Percentiles rank a stretch among this genome's conserved stretches.
These are phyloP conservation scores for Drosophila biarmipes DNA, from an alignment of 1,140 invertebrate species.

Conservation along the genomic window DNA sequence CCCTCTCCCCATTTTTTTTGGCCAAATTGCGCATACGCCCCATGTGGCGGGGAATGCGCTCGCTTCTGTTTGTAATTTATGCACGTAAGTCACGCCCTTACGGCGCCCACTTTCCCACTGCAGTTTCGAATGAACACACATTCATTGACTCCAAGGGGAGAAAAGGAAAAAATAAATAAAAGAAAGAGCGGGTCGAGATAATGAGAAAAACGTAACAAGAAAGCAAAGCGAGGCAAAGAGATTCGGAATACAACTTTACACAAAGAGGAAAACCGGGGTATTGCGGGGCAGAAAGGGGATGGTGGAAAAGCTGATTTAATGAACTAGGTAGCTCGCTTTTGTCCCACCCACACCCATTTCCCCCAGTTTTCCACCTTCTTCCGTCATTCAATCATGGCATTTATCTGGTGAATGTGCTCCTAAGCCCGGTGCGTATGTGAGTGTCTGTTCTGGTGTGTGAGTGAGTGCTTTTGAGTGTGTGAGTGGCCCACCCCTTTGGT, in stretches of 20 bases:
- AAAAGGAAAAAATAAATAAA: background rate
- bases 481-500: conserved; percentile 25
- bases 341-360: too few relatives aligned
- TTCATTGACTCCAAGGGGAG: conserved; percentile 32
- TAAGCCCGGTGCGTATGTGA: conserved; percentile 18
- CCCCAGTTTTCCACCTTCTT: background rate
- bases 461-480: background rate
- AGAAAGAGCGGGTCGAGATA: conserved; percentile 41
- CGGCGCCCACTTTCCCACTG: conserved; percentile 3
- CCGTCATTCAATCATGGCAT: conserved; percentile 66
- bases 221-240: conserved; percentile 32
- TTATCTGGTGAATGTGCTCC: conserved; percentile 51
- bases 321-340: conserved; percentile 48
- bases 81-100: conserved; percentile 53
- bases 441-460: conserved; percentile 1
- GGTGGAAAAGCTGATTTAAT: conserved; percentile 58
- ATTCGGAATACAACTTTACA: conserved; percentile 31
- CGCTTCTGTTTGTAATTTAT: conserved; percentile 70
- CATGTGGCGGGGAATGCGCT: conserved; percentile 32
- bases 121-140: conserved; percentile 51
- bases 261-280: background rate
- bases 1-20: background rate
- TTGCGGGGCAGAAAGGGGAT: background rate
- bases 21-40: conserved; percentile 71
- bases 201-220: conserved; percentile 68